These are phyloP conservation scores for Gonioctena quinquepunctata DNA, from an alignment of 1,140 invertebrate genomes.

Conservation along the genomic window DNA sequence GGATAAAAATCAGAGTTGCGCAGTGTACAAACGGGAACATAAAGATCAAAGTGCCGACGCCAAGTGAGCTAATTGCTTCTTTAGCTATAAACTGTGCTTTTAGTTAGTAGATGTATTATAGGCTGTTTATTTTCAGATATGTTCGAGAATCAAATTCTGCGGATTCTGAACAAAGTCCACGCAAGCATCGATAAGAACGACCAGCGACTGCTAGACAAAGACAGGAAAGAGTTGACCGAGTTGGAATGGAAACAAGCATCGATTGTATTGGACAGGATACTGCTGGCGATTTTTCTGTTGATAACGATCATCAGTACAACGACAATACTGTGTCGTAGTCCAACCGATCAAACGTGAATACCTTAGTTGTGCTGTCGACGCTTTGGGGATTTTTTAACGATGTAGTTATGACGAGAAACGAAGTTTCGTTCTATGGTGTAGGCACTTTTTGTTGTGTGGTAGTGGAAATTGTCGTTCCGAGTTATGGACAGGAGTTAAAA, in stretches of 20 bases:
- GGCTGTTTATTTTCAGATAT: conserved; percentile 45
- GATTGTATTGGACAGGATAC: conserved; percentile 68
- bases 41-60: no score
- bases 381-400: neutral
- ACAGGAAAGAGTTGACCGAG: conserved; percentile 67
- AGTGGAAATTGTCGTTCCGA: no score
- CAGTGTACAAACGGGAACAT: no score
- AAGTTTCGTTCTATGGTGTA: neutral
- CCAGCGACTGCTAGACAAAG: conserved; percentile 67
- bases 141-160: conserved; percentile 51
- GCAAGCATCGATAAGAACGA: conserved; percentile 75
- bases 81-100: no score
- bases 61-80: no score
- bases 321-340: conserved; percentile 63
- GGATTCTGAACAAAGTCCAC: conserved; percentile 70
- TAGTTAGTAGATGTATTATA: no score
- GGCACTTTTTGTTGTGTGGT: neutral
- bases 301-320: conserved; percentile 67
- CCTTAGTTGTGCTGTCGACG: neutral
- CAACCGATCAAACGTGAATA: conserved; percentile 20
- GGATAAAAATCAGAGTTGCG: no score
- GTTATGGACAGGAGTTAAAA: no score
- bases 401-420: neutral
- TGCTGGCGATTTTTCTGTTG: conserved; percentile 71
- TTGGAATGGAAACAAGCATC: conserved; percentile 81